A percentile compares a stretch with the other conserved stretches of the same genome.
These are phyloP conservation scores for Eptatretus atami DNA, from an alignment of 2,797 vertebrate species.

Conservation along the genomic window DNA sequence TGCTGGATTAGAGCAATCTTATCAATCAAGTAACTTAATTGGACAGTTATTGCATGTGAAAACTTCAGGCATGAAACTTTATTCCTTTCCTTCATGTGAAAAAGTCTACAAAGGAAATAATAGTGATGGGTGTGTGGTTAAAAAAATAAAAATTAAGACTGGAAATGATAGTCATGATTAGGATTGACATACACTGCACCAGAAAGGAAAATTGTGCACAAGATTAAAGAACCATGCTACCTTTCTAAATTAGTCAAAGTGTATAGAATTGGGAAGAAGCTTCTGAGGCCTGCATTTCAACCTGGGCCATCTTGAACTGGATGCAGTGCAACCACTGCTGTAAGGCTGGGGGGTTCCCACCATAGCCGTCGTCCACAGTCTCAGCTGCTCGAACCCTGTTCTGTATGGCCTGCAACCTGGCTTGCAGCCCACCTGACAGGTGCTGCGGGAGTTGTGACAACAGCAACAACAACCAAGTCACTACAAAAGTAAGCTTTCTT, in stretches of 20 bases:
- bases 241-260: slow-evolving; percentile 26
- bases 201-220: too few species aligned
- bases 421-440: slow-evolving; percentile 68
- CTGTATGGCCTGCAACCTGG: slow-evolving; percentile 90
- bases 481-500: neutral
- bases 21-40: too few species aligned
- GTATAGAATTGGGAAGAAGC: slow-evolving; percentile 95
- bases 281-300: slow-evolving; percentile 95
- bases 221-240: neutral
- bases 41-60: too few species aligned
- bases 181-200: too few species aligned
- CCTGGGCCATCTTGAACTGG: slow-evolving; percentile 98
- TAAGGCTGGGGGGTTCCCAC: slow-evolving; percentile 18
- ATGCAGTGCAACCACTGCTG: slow-evolving; percentile 94
- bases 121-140: too few species aligned
- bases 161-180: too few species aligned
- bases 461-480: slow-evolving; percentile 7
- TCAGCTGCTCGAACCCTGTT: slow-evolving; percentile 55
- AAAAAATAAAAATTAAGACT: too few species aligned
- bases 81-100: too few species aligned
- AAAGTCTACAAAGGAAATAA: too few species aligned
- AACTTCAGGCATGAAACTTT: too few species aligned
- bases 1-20: too few species aligned
- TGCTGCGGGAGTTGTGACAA: slow-evolving; percentile 24
- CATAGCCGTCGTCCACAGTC: neutral